Conservation (phyloP, 1,140 invertebrate genomes). For the Microplitis demolitor region DNA sequence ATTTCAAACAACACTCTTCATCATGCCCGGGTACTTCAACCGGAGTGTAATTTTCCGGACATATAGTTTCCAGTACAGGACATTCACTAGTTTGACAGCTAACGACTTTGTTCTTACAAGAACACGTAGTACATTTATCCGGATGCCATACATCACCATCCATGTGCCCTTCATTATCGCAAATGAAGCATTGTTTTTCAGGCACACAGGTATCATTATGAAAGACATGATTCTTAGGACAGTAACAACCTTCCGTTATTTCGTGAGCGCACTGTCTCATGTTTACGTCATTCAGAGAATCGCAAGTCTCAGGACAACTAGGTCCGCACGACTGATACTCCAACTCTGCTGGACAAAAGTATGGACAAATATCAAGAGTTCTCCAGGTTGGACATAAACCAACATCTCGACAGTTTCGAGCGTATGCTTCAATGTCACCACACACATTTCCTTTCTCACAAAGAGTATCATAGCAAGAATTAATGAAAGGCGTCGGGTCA, state of each 20-base stretch:
- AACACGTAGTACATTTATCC: slow-evolving; percentile 78
- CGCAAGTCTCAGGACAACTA: slow-evolving; percentile 75
- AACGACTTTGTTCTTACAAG: slow-evolving; percentile 65
- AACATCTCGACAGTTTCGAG: slow-evolving; percentile 69
- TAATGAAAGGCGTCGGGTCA: slow-evolving; percentile 70
- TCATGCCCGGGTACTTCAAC: slow-evolving; percentile 62
- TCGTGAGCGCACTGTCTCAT: slow-evolving; percentile 59
- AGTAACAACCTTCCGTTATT: slow-evolving; percentile 81
- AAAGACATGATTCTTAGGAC: slow-evolving; percentile 70
- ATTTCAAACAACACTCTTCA: slow-evolving; percentile 71
- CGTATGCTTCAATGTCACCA: slow-evolving; percentile 71
- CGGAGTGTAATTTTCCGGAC: slow-evolving; percentile 62
- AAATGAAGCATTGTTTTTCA: slow-evolving; percentile 65
- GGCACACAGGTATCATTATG: slow-evolving; percentile 54
- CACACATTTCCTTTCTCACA: slow-evolving; percentile 68
- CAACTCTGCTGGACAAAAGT: slow-evolving; percentile 65
- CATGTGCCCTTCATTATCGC: slow-evolving; percentile 70
- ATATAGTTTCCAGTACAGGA: slow-evolving; percentile 64
- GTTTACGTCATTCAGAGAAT: slow-evolving; percentile 51
- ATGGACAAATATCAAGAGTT: slow-evolving; percentile 66
- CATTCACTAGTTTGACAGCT: slow-evolving; percentile 68
- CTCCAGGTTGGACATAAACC: slow-evolving; percentile 78
- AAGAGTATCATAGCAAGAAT: slow-evolving; percentile 71
- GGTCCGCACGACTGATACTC: slow-evolving; percentile 71
- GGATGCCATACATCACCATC: slow-evolving; percentile 68